These are phyloP conservation scores for Dinoponera quadriceps DNA, from an alignment of 1,140 invertebrate genomes.

Conservation along the genomic window DNA sequence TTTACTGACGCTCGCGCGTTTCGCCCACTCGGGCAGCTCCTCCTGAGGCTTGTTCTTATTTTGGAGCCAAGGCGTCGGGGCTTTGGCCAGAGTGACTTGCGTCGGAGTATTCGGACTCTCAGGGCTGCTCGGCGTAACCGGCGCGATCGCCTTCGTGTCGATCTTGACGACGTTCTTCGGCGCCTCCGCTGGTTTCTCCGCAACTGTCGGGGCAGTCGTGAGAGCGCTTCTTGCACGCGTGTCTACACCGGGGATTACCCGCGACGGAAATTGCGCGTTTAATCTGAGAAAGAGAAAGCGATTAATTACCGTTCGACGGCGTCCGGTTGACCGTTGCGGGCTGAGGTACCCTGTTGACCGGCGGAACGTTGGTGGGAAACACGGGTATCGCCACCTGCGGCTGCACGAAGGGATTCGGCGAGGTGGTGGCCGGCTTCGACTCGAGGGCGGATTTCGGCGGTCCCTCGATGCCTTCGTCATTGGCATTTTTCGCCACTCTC, in stretches of 20 bases:
- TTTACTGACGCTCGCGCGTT: conserved; percentile 72
- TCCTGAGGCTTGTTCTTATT: conserved; percentile 83
- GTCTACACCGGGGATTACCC: too few relatives aligned
- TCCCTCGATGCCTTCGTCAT: conserved; percentile 86
- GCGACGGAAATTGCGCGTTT: too few relatives aligned
- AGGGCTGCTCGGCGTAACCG: conserved; percentile 56
- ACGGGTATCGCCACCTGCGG: conserved; percentile 90
- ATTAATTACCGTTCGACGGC: conserved; percentile 72
- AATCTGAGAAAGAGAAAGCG: neutral
- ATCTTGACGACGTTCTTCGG: conserved; percentile 69
- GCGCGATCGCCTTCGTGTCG: conserved; percentile 73
- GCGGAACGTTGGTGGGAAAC: conserved; percentile 87
- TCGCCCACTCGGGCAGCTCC: conserved; percentile 85
- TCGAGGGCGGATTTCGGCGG: conserved; percentile 81
- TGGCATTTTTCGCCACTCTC: conserved; percentile 90
- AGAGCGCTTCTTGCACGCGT: too few relatives aligned
- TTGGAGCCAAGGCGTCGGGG: conserved; percentile 88
- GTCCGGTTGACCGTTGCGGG: conserved; percentile 74
- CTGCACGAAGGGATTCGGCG: conserved; percentile 83
- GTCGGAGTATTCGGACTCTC: conserved; percentile 83
- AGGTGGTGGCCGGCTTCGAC: conserved; percentile 82
- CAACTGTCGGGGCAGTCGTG: conserved; percentile 8
- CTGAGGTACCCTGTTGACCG: conserved; percentile 77
- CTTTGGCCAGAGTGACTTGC: conserved; percentile 84
- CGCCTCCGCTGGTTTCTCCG: conserved; percentile 65